Evolutionary conservation across 2,113 vertebrate genomes (phyloP).

Genomic region (Capra hircus): DNA sequence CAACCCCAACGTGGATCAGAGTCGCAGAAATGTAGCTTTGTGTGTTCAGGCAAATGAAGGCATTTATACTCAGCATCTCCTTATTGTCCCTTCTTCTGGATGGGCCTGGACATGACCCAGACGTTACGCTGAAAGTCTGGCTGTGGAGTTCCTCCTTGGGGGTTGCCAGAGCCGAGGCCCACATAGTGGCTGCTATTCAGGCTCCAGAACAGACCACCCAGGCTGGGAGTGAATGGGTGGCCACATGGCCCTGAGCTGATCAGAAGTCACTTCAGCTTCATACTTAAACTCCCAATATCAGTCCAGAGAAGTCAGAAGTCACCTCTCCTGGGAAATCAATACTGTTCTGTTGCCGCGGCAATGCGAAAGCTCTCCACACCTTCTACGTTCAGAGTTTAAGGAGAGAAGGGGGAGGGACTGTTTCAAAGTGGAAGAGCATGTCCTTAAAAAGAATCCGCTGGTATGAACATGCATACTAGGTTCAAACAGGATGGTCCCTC

Average conservation of each 20-base stretch:
- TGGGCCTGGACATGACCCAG: background rate
- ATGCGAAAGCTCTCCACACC: background rate
- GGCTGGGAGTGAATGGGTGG: background rate
- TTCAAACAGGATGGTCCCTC: background rate
- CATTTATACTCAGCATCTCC: background rate
- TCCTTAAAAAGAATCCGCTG: background rate
- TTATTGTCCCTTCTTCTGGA: background rate
- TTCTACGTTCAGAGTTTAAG: background rate
- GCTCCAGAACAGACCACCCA: background rate
- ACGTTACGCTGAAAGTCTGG: background rate
- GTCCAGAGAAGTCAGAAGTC: background rate
- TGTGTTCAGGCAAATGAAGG: background rate
- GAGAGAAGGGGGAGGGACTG: background rate
- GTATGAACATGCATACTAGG: background rate
- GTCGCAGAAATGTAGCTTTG: background rate
- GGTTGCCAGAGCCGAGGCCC: background rate
- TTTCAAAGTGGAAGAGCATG: background rate
- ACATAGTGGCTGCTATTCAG: background rate
- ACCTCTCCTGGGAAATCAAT: background rate
- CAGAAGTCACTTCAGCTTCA: background rate
- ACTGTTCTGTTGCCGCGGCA: too few species aligned
- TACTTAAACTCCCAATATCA: background rate
- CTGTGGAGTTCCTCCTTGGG: background rate
- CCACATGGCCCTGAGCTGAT: background rate
- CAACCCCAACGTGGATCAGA: accelerated